These are phyloP conservation scores for Rhynchotus rufescens DNA, from an alignment of 2,797 vertebrate species.

Conservation along the genomic window DNA sequence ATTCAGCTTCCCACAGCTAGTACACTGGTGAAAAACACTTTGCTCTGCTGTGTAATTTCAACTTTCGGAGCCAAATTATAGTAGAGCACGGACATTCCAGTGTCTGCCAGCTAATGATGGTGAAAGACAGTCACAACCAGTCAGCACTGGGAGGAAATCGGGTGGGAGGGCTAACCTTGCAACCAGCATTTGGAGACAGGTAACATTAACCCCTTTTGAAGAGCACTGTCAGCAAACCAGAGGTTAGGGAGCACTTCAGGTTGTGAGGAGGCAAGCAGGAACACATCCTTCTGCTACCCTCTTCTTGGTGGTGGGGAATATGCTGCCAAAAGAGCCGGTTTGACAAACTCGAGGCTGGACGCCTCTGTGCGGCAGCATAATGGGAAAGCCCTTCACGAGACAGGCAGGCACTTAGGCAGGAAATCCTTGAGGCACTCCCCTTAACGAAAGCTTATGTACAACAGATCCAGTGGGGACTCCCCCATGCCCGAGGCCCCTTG, in stretches of 20 bases:
- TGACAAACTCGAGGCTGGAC: not conserved
- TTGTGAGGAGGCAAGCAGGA: constrained; percentile 18
- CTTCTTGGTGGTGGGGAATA: not conserved
- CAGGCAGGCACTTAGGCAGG: not conserved
- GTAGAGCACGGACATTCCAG: not conserved
- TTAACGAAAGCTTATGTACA: not conserved
- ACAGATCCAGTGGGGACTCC: constrained; percentile 36
- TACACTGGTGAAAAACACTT: constrained; percentile 6
- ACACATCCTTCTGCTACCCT: not conserved
- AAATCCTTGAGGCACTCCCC: constrained; percentile 24
- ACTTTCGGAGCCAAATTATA: constrained; percentile 36
- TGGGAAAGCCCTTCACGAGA: constrained; percentile 13
- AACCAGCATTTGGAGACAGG: not conserved
- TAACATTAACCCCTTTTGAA: not conserved
- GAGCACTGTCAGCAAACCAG: not conserved
- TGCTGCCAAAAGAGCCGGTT: not conserved
- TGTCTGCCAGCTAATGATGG: not conserved
- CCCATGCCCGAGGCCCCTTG: not conserved
- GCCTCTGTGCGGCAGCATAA: not conserved
- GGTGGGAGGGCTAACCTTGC: accelerated
- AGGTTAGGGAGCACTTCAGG: constrained; percentile 2
- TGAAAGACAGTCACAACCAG: not conserved
- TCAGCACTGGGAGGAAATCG: not conserved
- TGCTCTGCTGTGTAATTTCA: constrained; percentile 20
- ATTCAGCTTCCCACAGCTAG: constrained; percentile 21